phyloP scores from a whole-genome alignment of 2,797 vertebrate species.

The Falco biarmicus region DNA sequence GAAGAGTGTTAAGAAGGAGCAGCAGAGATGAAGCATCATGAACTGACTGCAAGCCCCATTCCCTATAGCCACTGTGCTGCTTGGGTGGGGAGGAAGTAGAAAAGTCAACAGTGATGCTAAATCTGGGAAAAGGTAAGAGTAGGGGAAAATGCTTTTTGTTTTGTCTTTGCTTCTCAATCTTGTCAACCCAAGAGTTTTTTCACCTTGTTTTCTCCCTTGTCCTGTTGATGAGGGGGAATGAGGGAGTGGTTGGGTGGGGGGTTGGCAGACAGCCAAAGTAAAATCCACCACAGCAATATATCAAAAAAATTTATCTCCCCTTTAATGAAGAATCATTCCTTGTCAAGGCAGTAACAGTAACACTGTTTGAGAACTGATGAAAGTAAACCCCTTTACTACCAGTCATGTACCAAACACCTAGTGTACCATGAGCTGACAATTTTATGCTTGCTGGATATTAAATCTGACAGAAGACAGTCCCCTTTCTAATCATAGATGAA shows the following conservation, averaged over 20 bases:
- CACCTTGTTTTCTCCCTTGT: not conserved
- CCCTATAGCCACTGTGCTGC: not conserved
- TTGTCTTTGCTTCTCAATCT: not conserved
- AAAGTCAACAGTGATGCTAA: not conserved
- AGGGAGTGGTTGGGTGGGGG: accelerated
- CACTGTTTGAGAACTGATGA: not conserved
- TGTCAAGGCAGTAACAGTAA: not conserved
- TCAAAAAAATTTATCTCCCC: not conserved
- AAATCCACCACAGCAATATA: not conserved
- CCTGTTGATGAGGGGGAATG: not conserved
- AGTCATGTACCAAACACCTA: not conserved
- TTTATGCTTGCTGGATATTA: not conserved
- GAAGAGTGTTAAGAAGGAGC: no score
- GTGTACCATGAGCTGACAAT: not conserved
- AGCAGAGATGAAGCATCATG: no score
- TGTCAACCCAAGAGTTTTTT: not conserved
- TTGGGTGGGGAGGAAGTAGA: accelerated
- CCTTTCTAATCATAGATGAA: not conserved
- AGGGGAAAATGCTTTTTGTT: not conserved
- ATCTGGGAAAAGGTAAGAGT: not conserved
- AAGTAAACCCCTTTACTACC: not conserved
- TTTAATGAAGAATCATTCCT: not conserved
- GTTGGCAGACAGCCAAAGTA: not conserved
- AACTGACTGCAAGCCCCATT: not conserved
- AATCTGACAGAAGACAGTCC: not conserved